Evolutionary conservation across 2,797 vertebrate genomes (phyloP).

Genomic region (Chrosomus eos): DNA sequence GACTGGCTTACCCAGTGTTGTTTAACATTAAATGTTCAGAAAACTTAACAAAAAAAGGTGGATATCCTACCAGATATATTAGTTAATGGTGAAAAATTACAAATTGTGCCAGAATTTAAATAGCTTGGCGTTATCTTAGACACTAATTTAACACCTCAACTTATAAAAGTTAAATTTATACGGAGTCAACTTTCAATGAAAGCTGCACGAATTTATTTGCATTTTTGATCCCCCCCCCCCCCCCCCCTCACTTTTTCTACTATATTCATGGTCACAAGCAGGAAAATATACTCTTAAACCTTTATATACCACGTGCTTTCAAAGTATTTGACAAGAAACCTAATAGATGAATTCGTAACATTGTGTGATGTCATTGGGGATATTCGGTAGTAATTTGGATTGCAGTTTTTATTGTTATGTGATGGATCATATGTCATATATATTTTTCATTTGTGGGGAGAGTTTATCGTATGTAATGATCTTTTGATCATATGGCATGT

Average conservation of each 20-base stretch:
- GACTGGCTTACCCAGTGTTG: too few species aligned
- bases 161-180: not conserved
- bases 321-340: not conserved
- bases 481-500: too few species aligned
- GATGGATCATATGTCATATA: too few species aligned
- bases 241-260: not conserved
- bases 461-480: too few species aligned
- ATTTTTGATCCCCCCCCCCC: rapidly evolving
- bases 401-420: too few species aligned
- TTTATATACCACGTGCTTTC: not conserved
- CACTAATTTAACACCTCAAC: not conserved
- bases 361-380: too few species aligned
- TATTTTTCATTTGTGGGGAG: too few species aligned
- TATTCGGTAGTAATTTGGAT: too few species aligned
- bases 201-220: not conserved
- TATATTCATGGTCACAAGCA: not conserved
- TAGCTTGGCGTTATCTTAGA: not conserved
- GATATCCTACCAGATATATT: too few species aligned
- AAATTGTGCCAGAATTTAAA: not conserved
- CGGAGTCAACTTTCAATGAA: not conserved
- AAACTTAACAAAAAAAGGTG: too few species aligned
- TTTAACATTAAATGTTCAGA: too few species aligned
- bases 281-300: not conserved
- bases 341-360: not conserved
- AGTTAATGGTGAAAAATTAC: not conserved